These are phyloP conservation scores for Lochmaea crataegi DNA, from an alignment of 2,888 invertebrate genomes.

Conservation along the genomic window DNA sequence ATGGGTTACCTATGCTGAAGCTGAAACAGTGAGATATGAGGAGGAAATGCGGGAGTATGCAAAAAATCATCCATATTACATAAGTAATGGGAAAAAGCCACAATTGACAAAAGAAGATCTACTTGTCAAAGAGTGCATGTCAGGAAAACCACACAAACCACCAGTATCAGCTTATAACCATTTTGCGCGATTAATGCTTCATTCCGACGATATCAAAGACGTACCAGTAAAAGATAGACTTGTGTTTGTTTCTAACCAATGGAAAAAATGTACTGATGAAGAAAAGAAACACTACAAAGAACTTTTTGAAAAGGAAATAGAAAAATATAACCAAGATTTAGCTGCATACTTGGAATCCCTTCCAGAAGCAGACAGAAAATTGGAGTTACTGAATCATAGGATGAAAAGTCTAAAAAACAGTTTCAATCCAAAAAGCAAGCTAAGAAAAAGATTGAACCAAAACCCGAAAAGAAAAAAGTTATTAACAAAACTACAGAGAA, in stretches of 20 bases:
- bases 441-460: conserved; percentile 34
- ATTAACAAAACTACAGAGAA: conserved; percentile 29
- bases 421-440: conserved; percentile 34
- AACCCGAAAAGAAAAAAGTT: conserved; percentile 27
- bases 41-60: conserved; percentile 60
- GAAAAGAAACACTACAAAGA: conserved; percentile 66
- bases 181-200: conserved; percentile 65
- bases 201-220: conserved; percentile 63
- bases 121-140: conserved; percentile 64
- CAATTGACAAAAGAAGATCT: conserved; percentile 68
- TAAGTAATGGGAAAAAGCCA: conserved; percentile 56
- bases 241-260: conserved; percentile 65
- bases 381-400: conserved; percentile 59
- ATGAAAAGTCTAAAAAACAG: conserved; percentile 38
- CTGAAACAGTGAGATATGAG: too few species aligned
- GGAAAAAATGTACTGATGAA: conserved; percentile 65
- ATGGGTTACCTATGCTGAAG: too few species aligned
- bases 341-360: conserved; percentile 66
- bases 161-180: conserved; percentile 68
- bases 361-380: conserved; percentile 65
- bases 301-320: conserved; percentile 54
- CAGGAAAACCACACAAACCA: conserved; percentile 69
- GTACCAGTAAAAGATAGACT: conserved; percentile 66
- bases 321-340: conserved; percentile 66
- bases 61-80: conserved; percentile 61